These are phyloP conservation scores for Andrena minutula DNA, from an alignment of 2,888 invertebrate genomes.

Conservation along the genomic window DNA sequence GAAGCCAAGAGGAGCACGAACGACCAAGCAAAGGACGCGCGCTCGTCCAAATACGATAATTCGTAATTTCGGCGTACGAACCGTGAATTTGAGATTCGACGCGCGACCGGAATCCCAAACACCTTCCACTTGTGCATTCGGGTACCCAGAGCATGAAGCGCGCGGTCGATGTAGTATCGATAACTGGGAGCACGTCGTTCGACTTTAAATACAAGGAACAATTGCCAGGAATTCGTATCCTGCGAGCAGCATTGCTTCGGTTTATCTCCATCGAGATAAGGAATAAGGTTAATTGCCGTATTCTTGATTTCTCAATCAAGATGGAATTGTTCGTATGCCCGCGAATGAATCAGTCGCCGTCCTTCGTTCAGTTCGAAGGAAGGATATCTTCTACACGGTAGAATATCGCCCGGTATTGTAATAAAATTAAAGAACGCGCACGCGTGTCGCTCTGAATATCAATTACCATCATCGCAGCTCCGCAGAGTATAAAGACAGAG, in stretches of 20 bases:
- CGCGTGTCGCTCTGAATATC: conserved; percentile 2
- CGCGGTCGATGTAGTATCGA: conserved; percentile 5
- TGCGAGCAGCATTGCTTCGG: not conserved
- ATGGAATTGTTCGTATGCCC: conserved; percentile 33
- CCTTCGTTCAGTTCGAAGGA: conserved; percentile 27
- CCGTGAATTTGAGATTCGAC: conserved; percentile 31
- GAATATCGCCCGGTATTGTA: conserved; percentile 14
- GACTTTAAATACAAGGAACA: too few relatives aligned
- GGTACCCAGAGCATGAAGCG: not conserved
- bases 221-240: too few relatives aligned
- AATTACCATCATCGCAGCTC: not conserved
- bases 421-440: conserved; percentile 12
- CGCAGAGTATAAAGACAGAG: not conserved
- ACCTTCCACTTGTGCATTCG: not conserved
- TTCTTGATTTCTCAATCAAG: conserved; percentile 37
- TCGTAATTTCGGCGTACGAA: conserved; percentile 46
- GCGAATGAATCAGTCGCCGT: conserved; percentile 7
- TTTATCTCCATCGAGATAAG: not conserved
- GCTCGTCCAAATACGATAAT: conserved; percentile 43
- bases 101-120: conserved; percentile 39
- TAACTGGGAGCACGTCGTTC: not conserved
- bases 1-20: conserved; percentile 42
- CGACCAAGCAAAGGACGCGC: conserved; percentile 44
- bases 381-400: conserved; percentile 4
- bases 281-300: conserved; percentile 31